Percentiles rank a stretch among this genome's conserved stretches.
phyloP scores from a whole-genome alignment of 2,797 vertebrate genomes.

The Characodon lateralis region DNA sequence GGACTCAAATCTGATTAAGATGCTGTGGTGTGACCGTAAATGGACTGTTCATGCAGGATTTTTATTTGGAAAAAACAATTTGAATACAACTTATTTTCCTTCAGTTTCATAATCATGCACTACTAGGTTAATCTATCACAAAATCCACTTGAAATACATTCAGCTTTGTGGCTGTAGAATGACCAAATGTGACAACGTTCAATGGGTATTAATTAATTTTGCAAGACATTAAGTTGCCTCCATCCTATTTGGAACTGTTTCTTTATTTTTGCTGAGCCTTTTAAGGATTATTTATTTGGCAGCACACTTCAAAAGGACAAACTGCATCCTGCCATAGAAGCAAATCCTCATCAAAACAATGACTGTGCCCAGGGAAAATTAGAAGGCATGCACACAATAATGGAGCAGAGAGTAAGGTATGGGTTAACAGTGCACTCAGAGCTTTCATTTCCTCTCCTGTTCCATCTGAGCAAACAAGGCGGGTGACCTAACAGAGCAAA shows the following conservation, averaged over 20 bases:
- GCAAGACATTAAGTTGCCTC: background rate
- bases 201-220: background rate
- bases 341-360: conserved; percentile 43
- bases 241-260: conserved; percentile 41
- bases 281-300: conserved; percentile 6
- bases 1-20: background rate
- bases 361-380: conserved; percentile 29
- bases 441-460: conserved; percentile 82
- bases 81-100: background rate
- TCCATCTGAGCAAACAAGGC: conserved; percentile 86
- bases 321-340: conserved; percentile 20
- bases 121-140: background rate
- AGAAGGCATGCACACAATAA: conserved; percentile 48
- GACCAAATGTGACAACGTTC: background rate
- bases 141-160: background rate
- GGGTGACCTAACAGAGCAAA: conserved; percentile 81
- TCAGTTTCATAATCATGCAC: background rate
- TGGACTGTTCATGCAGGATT: background rate
- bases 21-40: background rate
- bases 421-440: conserved; percentile 78
- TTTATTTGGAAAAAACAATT: background rate
- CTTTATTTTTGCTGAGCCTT: conserved; percentile 41
- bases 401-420: conserved; percentile 57
- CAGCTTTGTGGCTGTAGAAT: background rate
- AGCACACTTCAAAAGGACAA: conserved; percentile 17